Percentiles rank a stretch among this genome's conserved stretches.
Evolutionary conservation across 2,797 vertebrate species (phyloP).

Genomic region (Hemibagrus guttatus): DNA sequence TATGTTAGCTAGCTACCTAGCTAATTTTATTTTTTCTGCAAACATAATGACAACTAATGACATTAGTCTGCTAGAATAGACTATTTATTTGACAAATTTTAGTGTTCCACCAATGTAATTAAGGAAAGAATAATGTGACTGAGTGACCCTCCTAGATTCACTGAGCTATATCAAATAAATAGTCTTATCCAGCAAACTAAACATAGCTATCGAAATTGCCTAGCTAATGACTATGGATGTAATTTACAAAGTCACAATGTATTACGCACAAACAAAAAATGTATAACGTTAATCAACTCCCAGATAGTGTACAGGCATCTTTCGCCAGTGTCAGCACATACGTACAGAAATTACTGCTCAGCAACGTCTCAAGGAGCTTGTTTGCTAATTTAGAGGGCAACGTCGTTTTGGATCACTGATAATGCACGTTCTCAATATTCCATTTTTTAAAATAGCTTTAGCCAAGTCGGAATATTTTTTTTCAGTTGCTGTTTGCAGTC

Average conservation of each 20-base stretch:
- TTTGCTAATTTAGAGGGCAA: not conserved
- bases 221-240: constrained; percentile 13
- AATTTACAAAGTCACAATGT: constrained; percentile 14
- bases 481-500: not conserved
- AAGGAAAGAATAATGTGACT: constrained; percentile 7
- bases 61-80: not conserved
- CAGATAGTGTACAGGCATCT: not conserved
- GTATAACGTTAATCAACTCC: not conserved
- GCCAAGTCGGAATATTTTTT: not conserved
- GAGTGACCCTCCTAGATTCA: constrained; percentile 13
- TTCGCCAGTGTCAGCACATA: not conserved
- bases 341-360: constrained; percentile 7
- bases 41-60: not conserved
- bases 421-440: constrained; percentile 3
- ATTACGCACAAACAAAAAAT: constrained; percentile 17
- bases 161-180: constrained; percentile 17
- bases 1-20: not conserved
- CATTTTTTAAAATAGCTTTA: not conserved
- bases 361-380: not conserved
- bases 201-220: constrained; percentile 1
- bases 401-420: not conserved
- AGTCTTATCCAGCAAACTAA: constrained; percentile 3
- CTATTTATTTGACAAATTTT: constrained; percentile 16
- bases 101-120: constrained; percentile 2
- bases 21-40: not conserved